A percentile compares a stretch with the other conserved stretches of the same genome.
Evolutionary conservation across 1,140 invertebrate species (phyloP).

Genomic region (Eumaeus atala): DNA sequence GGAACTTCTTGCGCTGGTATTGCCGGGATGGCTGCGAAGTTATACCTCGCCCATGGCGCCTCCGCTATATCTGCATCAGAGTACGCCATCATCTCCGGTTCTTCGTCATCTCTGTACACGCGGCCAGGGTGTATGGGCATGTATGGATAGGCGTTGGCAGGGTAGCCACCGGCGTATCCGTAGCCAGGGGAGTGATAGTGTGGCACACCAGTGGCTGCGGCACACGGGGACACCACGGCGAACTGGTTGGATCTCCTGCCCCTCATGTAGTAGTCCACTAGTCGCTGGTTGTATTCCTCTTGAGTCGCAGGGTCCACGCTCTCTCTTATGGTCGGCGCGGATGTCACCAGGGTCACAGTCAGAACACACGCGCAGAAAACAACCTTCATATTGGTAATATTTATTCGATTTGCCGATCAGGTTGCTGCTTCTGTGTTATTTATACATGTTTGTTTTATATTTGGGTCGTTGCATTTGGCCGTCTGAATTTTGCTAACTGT

Average conservation of each 20-base stretch:
- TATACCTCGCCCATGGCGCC: conserved; percentile 33
- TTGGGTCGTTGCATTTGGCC: conserved; percentile 2
- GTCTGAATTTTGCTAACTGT: too few relatives aligned
- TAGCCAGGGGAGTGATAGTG: background rate
- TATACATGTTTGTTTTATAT: conserved; percentile 42
- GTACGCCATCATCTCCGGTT: conserved; percentile 39
- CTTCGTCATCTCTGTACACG: conserved; percentile 24
- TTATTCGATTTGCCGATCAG: conserved; percentile 24
- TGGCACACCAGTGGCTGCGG: conserved; percentile 22
- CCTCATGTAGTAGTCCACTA: conserved; percentile 14
- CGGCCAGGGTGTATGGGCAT: conserved; percentile 12
- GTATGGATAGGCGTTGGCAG: conserved; percentile 19
- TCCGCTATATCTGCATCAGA: conserved; percentile 40
- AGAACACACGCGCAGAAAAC: conserved; percentile 30
- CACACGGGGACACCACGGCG: conserved; percentile 22
- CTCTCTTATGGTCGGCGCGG: conserved; percentile 27
- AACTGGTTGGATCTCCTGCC: conserved; percentile 18
- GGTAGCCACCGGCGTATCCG: conserved; percentile 16
- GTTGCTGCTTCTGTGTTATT: conserved; percentile 34
- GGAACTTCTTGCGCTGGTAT: background rate
- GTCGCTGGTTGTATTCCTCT: background rate
- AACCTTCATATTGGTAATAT: conserved; percentile 39
- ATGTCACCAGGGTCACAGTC: conserved; percentile 22
- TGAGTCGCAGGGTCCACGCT: background rate
- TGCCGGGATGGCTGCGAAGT: conserved; percentile 9